A percentile compares a stretch with the other conserved stretches of the same genome.
These are phyloP conservation scores for Empidonax traillii DNA, from an alignment of 2,113 vertebrate species.

Conservation along the genomic window DNA sequence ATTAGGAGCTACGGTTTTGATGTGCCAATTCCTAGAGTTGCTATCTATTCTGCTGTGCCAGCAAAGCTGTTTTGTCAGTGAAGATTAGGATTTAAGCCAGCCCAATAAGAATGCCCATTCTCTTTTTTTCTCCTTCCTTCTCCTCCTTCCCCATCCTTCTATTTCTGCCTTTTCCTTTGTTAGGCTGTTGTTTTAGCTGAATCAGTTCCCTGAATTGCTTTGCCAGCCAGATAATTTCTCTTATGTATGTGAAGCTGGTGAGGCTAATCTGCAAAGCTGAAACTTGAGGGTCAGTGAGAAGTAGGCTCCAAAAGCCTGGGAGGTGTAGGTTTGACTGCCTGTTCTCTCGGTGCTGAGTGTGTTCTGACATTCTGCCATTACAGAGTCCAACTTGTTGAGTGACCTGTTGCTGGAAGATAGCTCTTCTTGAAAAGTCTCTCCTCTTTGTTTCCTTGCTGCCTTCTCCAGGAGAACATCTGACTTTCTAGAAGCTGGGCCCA, in stretches of 20 bases:
- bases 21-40: background rate
- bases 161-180: background rate
- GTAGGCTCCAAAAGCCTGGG: background rate
- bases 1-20: background rate
- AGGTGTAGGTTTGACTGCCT: background rate
- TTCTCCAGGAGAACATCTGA: background rate
- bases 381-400: background rate
- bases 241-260: background rate
- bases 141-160: background rate
- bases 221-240: background rate
- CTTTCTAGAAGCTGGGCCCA: background rate
- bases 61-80: background rate
- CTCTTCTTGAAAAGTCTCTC: background rate
- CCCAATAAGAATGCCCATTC: background rate
- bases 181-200: background rate
- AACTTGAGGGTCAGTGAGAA: background rate
- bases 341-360: background rate
- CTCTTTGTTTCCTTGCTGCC: background rate
- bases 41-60: background rate
- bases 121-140: background rate
- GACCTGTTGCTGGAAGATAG: rapidly evolving
- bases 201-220: background rate
- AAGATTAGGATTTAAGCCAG: background rate
- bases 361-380: background rate
- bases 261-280: background rate